A percentile compares a stretch with the other conserved stretches of the same genome.
phyloP scores from a whole-genome alignment of 2,797 vertebrate species.

The Coregonus ussuriensis region DNA sequence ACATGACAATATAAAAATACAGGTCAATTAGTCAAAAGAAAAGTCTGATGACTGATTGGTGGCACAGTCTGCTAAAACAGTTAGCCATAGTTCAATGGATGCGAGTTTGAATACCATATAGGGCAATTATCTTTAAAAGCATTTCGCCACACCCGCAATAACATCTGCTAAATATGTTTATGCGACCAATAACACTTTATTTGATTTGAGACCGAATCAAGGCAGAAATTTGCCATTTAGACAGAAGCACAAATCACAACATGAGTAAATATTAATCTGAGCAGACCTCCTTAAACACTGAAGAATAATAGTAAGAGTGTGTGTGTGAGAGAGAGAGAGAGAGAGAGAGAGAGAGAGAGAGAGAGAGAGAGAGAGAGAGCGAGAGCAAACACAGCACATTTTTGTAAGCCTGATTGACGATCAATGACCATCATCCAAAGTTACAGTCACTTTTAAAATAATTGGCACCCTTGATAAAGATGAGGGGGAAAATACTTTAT shows the following conservation, averaged over 20 bases:
- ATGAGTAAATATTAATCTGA: conserved; percentile 66
- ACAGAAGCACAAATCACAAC: conserved; percentile 61
- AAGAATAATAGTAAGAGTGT: background rate
- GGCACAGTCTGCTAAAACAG: conserved; percentile 57
- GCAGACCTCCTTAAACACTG: conserved; percentile 56
- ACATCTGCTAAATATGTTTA: too few species aligned
- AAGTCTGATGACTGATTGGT: too few species aligned
- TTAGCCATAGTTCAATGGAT: too few species aligned
- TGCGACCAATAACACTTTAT: too few species aligned
- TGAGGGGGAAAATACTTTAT: too few species aligned
- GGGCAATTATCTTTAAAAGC: too few species aligned
- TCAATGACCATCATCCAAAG: conserved; percentile 60
- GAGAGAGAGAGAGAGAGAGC: conserved; percentile 18
- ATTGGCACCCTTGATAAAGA: too few species aligned
- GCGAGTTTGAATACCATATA: too few species aligned
- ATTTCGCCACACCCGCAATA: too few species aligned
- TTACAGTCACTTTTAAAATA: conserved; percentile 14
- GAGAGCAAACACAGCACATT: conserved; percentile 58
- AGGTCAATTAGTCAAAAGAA: too few species aligned
- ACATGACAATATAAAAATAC: too few species aligned
- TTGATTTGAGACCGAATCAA: conserved; percentile 43
- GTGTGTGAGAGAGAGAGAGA: too few species aligned
- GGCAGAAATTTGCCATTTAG: conserved; percentile 54
- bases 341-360: background rate
- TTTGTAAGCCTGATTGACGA: conserved; percentile 61